A percentile compares a stretch with the other conserved stretches of the same genome.
phyloP scores from a whole-genome alignment of 2,888 invertebrate genomes.

The Perdita meconis region DNA sequence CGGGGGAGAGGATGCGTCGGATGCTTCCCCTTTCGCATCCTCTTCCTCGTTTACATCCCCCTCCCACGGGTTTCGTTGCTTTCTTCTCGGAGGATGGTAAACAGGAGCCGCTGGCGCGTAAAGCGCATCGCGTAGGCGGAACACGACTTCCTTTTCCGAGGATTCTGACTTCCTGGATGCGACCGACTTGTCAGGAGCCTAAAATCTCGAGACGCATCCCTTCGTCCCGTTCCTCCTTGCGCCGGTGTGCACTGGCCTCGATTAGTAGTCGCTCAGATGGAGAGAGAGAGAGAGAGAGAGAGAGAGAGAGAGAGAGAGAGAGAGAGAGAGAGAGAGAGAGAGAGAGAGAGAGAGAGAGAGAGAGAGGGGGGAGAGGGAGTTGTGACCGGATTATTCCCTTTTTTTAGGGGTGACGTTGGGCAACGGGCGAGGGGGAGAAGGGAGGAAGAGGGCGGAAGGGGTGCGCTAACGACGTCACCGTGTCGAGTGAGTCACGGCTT shows the following conservation, averaged over 20 bases:
- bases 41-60: slow-evolving; percentile 46
- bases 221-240: slow-evolving; percentile 7
- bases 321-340: too few species aligned
- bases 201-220: slow-evolving; percentile 37
- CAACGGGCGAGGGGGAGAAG: slow-evolving; percentile 14
- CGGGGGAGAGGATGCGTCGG: slow-evolving; percentile 52
- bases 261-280: slow-evolving; percentile 68
- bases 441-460: slow-evolving; percentile 40
- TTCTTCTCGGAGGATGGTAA: slow-evolving; percentile 47
- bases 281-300: too few species aligned
- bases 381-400: slow-evolving; percentile 60
- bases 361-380: too few species aligned
- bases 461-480: slow-evolving; percentile 69
- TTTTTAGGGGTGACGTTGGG: slow-evolving; percentile 23
- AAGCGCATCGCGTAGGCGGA: slow-evolving; percentile 49
- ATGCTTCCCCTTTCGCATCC: slow-evolving; percentile 43
- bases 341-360: slow-evolving; percentile 29
- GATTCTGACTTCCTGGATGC: too few species aligned
- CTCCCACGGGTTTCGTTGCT: slow-evolving; percentile 31
- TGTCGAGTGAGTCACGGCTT: slow-evolving; percentile 71
- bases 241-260: slow-evolving; percentile 62
- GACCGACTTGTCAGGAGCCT: too few species aligned
- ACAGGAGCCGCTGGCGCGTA: slow-evolving; percentile 60
- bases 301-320: slow-evolving; percentile 45
- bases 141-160: slow-evolving; percentile 38